A percentile compares a stretch with the other conserved stretches of the same genome.
Conservation (phyloP, 2,797 vertebrate genomes). For the Poeciliopsis gracilis region DNA sequence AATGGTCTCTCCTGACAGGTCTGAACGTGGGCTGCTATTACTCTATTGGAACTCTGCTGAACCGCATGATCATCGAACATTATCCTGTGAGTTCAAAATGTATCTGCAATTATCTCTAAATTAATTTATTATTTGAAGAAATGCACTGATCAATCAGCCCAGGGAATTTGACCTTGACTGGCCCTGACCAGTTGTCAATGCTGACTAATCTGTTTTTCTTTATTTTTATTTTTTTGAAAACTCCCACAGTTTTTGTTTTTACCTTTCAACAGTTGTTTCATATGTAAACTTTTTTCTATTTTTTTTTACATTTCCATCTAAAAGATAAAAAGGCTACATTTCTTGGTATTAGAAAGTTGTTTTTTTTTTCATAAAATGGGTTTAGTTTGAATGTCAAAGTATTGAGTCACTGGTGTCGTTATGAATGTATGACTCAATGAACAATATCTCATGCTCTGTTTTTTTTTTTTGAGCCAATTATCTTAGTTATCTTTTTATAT, state of each 20-base stretch:
- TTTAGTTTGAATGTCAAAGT: not conserved
- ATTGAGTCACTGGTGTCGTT: not conserved
- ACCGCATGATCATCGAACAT: constrained; percentile 88
- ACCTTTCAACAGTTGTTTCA: too few species aligned
- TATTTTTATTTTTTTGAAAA: not conserved
- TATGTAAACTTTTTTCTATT: too few species aligned
- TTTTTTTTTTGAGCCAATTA: too few species aligned
- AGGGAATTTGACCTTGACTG: not conserved
- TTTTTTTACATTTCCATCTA: not conserved
- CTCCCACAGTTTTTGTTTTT: too few species aligned
- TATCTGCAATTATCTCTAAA: not conserved
- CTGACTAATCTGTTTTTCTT: not conserved
- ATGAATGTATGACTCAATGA: too few species aligned
- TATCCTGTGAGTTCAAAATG: constrained; percentile 86
- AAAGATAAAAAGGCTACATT: not conserved
- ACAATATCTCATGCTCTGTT: too few species aligned
- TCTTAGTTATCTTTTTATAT: too few species aligned
- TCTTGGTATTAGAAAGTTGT: too few species aligned
- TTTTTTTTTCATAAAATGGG: not conserved
- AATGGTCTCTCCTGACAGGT: constrained; percentile 75
- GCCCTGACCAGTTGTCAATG: not conserved
- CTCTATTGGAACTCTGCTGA: constrained; percentile 91
- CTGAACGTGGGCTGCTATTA: constrained; percentile 96
- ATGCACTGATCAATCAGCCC: not conserved
- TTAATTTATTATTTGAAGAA: not conserved